A percentile compares a stretch with the other conserved stretches of the same genome.
phyloP scores from a whole-genome alignment of 1,140 invertebrate genomes.

The Macrosteles quadrilineatus region DNA sequence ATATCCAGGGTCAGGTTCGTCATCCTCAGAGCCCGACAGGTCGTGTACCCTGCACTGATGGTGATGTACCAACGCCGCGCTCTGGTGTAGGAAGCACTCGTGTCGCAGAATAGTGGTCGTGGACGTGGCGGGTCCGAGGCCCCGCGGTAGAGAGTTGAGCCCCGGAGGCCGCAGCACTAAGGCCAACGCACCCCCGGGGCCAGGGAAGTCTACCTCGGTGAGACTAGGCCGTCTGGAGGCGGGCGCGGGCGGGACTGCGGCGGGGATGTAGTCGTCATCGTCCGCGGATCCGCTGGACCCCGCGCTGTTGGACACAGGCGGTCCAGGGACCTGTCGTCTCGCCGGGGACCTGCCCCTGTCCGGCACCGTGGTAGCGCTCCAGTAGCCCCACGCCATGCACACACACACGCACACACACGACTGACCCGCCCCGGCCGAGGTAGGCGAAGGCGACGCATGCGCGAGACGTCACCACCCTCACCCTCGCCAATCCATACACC shows the following conservation, averaged over 20 bases:
- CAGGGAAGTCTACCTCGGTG: constrained; percentile 45
- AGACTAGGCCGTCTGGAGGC: constrained; percentile 44
- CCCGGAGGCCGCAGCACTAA: constrained; percentile 37
- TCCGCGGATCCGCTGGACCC: constrained; percentile 33
- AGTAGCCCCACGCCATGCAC: constrained; percentile 85
- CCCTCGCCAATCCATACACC: constrained; percentile 12
- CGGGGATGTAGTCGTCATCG: constrained; percentile 40
- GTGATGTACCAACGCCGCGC: constrained; percentile 43
- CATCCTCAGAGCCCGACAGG: constrained; percentile 44
- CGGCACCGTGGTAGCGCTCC: constrained; percentile 80
- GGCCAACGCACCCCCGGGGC: constrained; percentile 43
- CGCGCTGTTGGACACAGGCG: constrained; percentile 22
- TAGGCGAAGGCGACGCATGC: background rate
- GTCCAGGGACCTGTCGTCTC: constrained; percentile 56
- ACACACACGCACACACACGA: constrained; percentile 16
- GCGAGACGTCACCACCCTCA: constrained; percentile 1
- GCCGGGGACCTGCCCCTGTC: constrained; percentile 78
- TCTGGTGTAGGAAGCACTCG: constrained; percentile 44
- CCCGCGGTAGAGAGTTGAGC: constrained; percentile 38
- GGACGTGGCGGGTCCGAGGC: constrained; percentile 27
- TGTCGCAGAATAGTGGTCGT: constrained; percentile 33
- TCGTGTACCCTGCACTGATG: constrained; percentile 45
- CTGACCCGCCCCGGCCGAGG: constrained; percentile 5
- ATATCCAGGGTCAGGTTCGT: constrained; percentile 58
- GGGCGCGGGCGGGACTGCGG: constrained; percentile 30